Base-by-base conservation (phyloP, 1,140 invertebrate species). In the Lepidurus couesii region DNA sequence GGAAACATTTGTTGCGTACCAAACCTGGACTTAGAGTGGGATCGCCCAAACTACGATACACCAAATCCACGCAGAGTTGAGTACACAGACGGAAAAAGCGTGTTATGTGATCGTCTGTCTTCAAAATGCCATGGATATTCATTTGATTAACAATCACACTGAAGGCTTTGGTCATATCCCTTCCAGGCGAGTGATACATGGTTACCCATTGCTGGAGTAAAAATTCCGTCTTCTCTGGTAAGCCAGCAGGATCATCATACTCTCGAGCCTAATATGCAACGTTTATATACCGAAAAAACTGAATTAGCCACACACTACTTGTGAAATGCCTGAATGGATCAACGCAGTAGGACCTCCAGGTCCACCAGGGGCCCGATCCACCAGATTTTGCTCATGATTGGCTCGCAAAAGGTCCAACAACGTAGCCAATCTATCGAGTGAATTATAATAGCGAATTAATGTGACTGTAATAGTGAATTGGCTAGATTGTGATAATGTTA, bases 91-190 rank as follows among this genome's bases (percentile, higher is more conserved):
- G 91, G 88, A 99, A 99, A 86, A 99, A 99, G 80, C 97, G 86
- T 0, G 96, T 97, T 77, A 99, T 98, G 79, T 97, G 88, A 84
- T 99, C 97, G 83, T 99, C 98, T 0, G 95, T 97, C 84, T 98
- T 98, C 13, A 99, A 86, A 75, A 99, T 96, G 4, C 97, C 97
- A 81, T 98, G 95, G 79, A 94, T 89, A 83, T 98, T 98, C 95
- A 99, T 97, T 84, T 97, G 90, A 44, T 85, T 90, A 87, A 82
- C 96, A 86, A 98, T 98, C 75, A 93, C 86, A 45, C 93, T 91
- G 84, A 99, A 98, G n/a, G 96, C 94, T 83, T 97, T 97, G 1
- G 91, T 92, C 7, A 95, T 93, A 85, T 98, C 97, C 73, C 93
- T 89, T 0, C 91, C 90, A 16, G 92, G 89, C 16, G 88, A 53